These are phyloP conservation scores for Drosophila tropicalis DNA, from an alignment of 1,140 invertebrate genomes.

Conservation along the genomic window DNA sequence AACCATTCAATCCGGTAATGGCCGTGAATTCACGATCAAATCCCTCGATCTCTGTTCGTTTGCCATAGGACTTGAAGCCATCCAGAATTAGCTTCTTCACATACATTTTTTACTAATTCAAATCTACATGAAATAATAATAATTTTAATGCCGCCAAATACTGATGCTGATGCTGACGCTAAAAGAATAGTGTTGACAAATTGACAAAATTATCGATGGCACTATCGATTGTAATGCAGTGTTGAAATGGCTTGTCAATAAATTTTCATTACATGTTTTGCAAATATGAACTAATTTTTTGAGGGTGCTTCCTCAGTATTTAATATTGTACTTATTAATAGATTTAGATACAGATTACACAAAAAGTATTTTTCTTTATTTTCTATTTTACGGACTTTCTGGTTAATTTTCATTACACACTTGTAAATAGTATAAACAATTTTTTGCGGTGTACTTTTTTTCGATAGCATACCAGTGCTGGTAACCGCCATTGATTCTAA, in stretches of 20 bases:
- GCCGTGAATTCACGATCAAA: conserved; percentile 99
- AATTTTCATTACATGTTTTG: too few species aligned
- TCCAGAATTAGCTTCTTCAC: conserved; percentile 97
- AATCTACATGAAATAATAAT: conserved; percentile 13
- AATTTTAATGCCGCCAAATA: conserved; percentile 49
- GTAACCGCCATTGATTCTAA: too few species aligned
- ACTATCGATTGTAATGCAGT: not conserved
- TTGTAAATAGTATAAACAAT: too few species aligned
- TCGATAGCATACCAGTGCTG: too few species aligned
- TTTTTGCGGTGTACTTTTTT: too few species aligned
- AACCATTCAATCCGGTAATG: conserved; percentile 99
- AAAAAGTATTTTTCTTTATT: too few species aligned
- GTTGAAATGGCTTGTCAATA: too few species aligned
- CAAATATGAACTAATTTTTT: too few species aligned
- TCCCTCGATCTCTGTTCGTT: conserved; percentile 94
- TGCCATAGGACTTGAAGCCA: conserved; percentile 99
- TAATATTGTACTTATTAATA: not conserved
- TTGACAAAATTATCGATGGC: not conserved
- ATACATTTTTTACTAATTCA: conserved; percentile 88
- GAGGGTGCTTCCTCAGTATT: too few species aligned
- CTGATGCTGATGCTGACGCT: conserved; percentile 37
- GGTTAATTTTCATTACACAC: too few species aligned
- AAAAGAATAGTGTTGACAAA: not conserved
- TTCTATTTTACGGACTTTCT: too few species aligned
- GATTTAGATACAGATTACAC: too few species aligned